Evolutionary conservation across 2,113 vertebrate genomes (phyloP).

Genomic region (Pseudorectes ferrugineus): DNA sequence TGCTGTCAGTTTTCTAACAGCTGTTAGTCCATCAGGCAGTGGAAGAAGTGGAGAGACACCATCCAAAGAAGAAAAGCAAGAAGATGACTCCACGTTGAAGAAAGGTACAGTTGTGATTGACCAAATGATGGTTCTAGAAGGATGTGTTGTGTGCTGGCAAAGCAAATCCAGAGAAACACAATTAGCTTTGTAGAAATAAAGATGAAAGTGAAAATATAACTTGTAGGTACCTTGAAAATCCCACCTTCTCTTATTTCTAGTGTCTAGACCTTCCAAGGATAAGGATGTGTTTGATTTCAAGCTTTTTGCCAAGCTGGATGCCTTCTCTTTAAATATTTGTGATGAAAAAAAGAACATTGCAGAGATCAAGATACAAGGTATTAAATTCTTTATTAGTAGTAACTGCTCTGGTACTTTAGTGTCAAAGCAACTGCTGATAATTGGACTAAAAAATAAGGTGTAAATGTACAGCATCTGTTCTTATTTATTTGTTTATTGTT

Average conservation of each 20-base stretch:
- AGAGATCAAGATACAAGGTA: conserved; percentile 93
- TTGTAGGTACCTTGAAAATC: not conserved
- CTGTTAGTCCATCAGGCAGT: conserved; percentile 65
- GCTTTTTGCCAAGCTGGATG: conserved; percentile 85
- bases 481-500: not conserved
- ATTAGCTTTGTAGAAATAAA: not conserved
- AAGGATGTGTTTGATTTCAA: conserved; percentile 82
- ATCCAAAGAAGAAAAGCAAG: conserved; percentile 42
- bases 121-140: not conserved
- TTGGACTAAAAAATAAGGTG: not conserved
- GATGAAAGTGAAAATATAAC: not conserved
- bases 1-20: conserved; percentile 82
- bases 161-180: not conserved
- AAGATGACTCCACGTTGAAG: conserved; percentile 45
- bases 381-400: not conserved
- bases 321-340: conserved; percentile 85
- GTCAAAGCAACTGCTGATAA: not conserved
- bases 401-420: not conserved
- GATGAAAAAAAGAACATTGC: conserved; percentile 86
- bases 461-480: not conserved
- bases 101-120: conserved; percentile 70
- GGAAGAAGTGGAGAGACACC: conserved; percentile 3
- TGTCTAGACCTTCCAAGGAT: conserved; percentile 72
- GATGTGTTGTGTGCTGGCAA: not conserved
- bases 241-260: conserved; percentile 40